Evolutionary conservation across 2,888 invertebrate species (phyloP).

Genomic region (Aquatica leii): DNA sequence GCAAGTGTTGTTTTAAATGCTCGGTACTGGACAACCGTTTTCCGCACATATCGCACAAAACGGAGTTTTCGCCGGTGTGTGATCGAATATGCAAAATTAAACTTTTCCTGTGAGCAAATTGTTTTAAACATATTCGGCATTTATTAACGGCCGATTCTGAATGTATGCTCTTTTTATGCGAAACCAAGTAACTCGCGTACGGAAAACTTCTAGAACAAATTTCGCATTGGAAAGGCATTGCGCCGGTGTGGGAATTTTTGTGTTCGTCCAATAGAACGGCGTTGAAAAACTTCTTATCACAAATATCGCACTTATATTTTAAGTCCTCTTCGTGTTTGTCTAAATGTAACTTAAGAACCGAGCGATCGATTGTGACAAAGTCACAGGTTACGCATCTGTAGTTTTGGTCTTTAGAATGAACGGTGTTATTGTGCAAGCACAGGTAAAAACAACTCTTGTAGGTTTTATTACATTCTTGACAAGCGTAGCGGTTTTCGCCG

Average conservation of each 20-base stretch:
- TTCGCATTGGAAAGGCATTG: slow-evolving; percentile 62
- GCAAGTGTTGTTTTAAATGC: slow-evolving; percentile 63
- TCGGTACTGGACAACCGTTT: slow-evolving; percentile 61
- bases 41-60: slow-evolving; percentile 66
- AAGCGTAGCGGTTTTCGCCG: slow-evolving; percentile 35
- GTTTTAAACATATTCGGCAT: slow-evolving; percentile 61
- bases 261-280: slow-evolving; percentile 41
- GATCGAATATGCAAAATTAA: slow-evolving; percentile 51
- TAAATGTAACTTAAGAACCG: slow-evolving; percentile 53
- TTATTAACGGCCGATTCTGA: slow-evolving; percentile 52
- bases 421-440: slow-evolving; percentile 41
- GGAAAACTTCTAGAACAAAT: slow-evolving; percentile 54
- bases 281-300: slow-evolving; percentile 25
- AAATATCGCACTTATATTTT: slow-evolving; percentile 26
- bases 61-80: slow-evolving; percentile 60
- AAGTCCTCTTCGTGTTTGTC: slow-evolving; percentile 24
- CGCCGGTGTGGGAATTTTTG: slow-evolving; percentile 54
- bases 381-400: slow-evolving; percentile 41
- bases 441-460: slow-evolving; percentile 45
- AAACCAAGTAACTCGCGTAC: slow-evolving; percentile 59
- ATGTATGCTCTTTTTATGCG: slow-evolving; percentile 61
- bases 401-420: slow-evolving; percentile 34
- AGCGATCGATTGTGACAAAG: slow-evolving; percentile 19
- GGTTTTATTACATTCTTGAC: slow-evolving; percentile 44
- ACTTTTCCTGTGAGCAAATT: slow-evolving; percentile 54